Conservation (phyloP, 2,113 vertebrate species). For the Megaceryle torquata region DNA sequence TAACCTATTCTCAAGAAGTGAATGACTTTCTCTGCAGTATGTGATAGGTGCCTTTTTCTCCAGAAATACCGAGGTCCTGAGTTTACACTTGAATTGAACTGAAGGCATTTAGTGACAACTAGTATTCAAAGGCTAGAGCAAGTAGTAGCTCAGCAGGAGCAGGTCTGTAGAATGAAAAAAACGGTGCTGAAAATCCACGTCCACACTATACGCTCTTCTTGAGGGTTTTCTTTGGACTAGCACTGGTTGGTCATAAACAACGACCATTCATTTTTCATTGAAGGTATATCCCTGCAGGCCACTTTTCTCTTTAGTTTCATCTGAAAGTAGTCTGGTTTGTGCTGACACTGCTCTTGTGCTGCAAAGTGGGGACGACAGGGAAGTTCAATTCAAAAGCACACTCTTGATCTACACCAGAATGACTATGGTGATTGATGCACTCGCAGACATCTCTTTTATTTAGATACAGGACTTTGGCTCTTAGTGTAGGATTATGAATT, state of each 20-base stretch:
- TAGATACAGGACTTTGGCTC: not conserved
- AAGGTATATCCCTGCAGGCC: not conserved
- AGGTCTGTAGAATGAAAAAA: not conserved
- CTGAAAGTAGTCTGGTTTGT: not conserved
- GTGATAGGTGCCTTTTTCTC: not conserved
- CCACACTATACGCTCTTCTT: not conserved
- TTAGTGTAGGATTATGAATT: not conserved
- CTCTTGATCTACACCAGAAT: not conserved
- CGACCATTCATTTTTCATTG: not conserved
- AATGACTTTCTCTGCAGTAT: not conserved
- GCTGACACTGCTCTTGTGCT: not conserved
- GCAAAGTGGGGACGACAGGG: not conserved
- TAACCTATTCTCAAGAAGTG: not conserved
- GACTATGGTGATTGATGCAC: not conserved
- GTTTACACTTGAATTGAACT: not conserved
- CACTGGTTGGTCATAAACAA: not conserved
- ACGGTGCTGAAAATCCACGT: not conserved
- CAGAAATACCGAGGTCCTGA: not conserved
- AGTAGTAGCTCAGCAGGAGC: not conserved
- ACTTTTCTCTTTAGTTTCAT: not conserved
- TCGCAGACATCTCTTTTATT: not conserved
- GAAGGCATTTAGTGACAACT: not conserved
- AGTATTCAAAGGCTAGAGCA: not conserved
- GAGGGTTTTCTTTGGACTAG: not conserved
- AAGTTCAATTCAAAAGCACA: not conserved